Conservation (phyloP, 2,888 invertebrate genomes). For the Sinodicranocentrus sp. region DNA sequence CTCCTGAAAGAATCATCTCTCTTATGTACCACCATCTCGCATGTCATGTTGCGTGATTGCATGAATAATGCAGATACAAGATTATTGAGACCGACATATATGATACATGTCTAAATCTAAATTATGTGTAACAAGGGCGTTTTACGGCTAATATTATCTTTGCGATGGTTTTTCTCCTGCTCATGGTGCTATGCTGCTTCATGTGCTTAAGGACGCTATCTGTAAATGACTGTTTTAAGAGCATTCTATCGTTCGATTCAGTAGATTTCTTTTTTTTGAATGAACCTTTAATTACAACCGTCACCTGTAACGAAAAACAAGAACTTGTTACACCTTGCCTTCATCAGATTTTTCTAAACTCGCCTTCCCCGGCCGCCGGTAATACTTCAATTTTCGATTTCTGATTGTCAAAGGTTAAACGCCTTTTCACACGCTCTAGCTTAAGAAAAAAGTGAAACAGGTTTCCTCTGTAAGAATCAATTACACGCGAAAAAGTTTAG, state of each 20-base stretch:
- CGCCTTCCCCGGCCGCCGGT: neutral
- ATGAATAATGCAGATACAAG: conserved; percentile 1
- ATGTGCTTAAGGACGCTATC: neutral
- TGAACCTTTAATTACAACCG: too few relatives aligned
- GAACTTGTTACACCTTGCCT: neutral
- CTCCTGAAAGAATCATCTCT: neutral
- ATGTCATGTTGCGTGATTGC: conserved; percentile 18
- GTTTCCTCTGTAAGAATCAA: too few relatives aligned
- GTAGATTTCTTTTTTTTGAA: too few relatives aligned
- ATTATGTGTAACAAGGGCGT: conserved; percentile 8
- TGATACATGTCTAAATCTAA: conserved; percentile 4
- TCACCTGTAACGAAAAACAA: too few relatives aligned
- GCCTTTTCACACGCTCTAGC: conserved; percentile 9
- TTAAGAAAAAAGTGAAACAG: neutral
- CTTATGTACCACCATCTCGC: neutral
- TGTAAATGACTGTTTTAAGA: neutral
- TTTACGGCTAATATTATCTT: conserved; percentile 3
- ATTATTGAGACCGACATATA: conserved; percentile 6
- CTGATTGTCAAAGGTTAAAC: neutral
- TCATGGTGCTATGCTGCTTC: too few relatives aligned
- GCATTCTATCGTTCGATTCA: neutral
- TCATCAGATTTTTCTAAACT: too few relatives aligned
- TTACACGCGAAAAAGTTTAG: too few relatives aligned
- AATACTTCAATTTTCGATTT: conserved; percentile 11
- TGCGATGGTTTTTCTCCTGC: neutral